Percentiles rank a stretch among this genome's conserved stretches.
Conservation (phyloP, 2,113 vertebrate species). For the Gnathonemus longibarbis region DNA sequence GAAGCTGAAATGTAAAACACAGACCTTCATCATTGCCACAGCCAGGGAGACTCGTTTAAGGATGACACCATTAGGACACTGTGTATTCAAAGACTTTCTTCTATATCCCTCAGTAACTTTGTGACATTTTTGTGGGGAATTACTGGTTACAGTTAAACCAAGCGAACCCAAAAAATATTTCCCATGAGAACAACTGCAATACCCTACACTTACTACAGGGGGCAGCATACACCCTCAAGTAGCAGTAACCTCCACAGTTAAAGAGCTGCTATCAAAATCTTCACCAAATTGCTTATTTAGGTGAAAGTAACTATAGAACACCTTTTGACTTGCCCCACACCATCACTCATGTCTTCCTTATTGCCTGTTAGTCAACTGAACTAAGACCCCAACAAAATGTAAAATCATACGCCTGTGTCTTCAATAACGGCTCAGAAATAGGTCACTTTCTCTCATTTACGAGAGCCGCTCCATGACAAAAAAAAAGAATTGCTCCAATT, state of each 20-base stretch:
- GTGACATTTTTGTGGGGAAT: neutral
- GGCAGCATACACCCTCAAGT: neutral
- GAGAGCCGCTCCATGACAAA: constrained; percentile 1
- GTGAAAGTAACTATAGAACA: neutral
- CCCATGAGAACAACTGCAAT: neutral
- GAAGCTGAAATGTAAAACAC: neutral
- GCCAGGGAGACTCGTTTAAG: neutral
- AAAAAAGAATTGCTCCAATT: constrained; percentile 10
- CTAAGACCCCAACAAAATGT: neutral
- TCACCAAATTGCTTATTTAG: neutral
- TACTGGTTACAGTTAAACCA: neutral
- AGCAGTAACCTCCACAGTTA: neutral
- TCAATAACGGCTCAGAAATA: neutral
- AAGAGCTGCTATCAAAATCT: neutral
- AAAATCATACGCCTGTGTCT: neutral
- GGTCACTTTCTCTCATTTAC: constrained; percentile 19
- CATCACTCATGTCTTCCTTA: neutral
- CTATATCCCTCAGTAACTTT: neutral
- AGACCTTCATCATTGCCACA: neutral
- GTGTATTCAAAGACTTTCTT: neutral
- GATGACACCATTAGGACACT: neutral
- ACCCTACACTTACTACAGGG: neutral
- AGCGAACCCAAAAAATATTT: neutral
- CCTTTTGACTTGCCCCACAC: neutral
- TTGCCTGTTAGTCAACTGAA: neutral